phyloP scores from a whole-genome alignment of 2,113 vertebrate species.

The Ramphastos sulfuratus region DNA sequence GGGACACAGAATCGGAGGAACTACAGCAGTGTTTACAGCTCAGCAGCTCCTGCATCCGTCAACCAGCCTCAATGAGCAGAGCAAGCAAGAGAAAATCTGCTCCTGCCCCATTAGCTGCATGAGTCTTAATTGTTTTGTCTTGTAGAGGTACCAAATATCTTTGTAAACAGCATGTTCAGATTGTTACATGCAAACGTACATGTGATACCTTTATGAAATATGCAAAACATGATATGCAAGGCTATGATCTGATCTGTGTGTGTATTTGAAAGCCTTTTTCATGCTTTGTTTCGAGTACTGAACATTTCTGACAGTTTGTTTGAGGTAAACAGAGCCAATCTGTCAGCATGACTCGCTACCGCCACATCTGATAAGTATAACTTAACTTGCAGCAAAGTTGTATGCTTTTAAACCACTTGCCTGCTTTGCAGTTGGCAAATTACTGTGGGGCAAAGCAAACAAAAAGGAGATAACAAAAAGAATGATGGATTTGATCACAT shows the following conservation, averaged over 20 bases:
- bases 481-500: conserved; percentile 25
- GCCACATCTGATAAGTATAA: conserved; percentile 36
- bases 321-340: conserved; percentile 47
- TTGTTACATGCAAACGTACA: background rate
- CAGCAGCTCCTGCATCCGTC: background rate
- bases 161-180: background rate
- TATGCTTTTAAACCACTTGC: conserved; percentile 35
- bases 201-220: conserved; percentile 44
- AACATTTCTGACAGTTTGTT: conserved; percentile 45
- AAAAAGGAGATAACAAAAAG: conserved; percentile 32
- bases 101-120: background rate
- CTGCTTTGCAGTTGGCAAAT: conserved; percentile 40
- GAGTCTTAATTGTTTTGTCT: conserved; percentile 26
- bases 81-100: background rate
- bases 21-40: background rate
- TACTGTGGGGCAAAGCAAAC: conserved; percentile 21
- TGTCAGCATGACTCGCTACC: conserved; percentile 36
- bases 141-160: background rate
- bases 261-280: conserved; percentile 34
- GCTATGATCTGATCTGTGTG: background rate
- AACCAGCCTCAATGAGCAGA: background rate
- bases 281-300: background rate
- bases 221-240: background rate
- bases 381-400: conserved; percentile 16
- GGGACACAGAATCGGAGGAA: background rate